Evolutionary conservation across 2,797 vertebrate genomes (phyloP).

Genomic region (Diplodus puntazzo): DNA sequence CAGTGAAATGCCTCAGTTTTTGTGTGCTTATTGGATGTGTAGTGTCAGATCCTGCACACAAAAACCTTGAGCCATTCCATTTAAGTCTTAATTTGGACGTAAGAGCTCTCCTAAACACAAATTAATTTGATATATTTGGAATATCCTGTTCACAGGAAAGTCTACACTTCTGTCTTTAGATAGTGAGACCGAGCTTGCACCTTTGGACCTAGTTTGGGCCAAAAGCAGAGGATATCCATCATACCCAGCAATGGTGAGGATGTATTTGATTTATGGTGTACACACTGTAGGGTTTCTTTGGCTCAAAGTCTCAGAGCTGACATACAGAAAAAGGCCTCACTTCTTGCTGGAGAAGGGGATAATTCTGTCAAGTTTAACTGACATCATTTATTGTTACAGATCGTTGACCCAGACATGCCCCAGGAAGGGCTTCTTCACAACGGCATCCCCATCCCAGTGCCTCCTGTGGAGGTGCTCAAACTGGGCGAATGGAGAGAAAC

Average conservation of each 20-base stretch:
- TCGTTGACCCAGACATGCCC: slow-evolving; percentile 97
- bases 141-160: slow-evolving; percentile 86
- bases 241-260: slow-evolving; percentile 96
- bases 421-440: slow-evolving; percentile 98
- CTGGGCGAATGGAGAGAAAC: slow-evolving; percentile 91
- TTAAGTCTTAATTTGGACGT: slow-evolving; percentile 28
- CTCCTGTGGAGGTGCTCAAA: slow-evolving; percentile 95
- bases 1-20: slow-evolving; percentile 8
- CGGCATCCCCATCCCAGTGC: slow-evolving; percentile 97
- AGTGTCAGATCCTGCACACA: slow-evolving; percentile 6
- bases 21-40: slow-evolving; percentile 5
- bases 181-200: slow-evolving; percentile 89
- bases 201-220: slow-evolving; percentile 97
- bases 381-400: slow-evolving; percentile 81
- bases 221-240: slow-evolving; percentile 99
- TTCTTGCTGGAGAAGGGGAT: not conserved
- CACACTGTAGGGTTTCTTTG: slow-evolving; percentile 2
- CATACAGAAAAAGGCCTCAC: slow-evolving; percentile 20
- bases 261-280: slow-evolving; percentile 11
- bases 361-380: slow-evolving; percentile 17
- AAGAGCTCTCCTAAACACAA: slow-evolving; percentile 23
- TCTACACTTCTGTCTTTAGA: slow-evolving; percentile 91
- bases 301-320: slow-evolving; percentile 1
- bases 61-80: not conserved
- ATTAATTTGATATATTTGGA: slow-evolving; percentile 50